Percentiles rank a stretch among this genome's conserved stretches.
Evolutionary conservation across 2,113 vertebrate genomes (phyloP).

Genomic region (Scomber colias): DNA sequence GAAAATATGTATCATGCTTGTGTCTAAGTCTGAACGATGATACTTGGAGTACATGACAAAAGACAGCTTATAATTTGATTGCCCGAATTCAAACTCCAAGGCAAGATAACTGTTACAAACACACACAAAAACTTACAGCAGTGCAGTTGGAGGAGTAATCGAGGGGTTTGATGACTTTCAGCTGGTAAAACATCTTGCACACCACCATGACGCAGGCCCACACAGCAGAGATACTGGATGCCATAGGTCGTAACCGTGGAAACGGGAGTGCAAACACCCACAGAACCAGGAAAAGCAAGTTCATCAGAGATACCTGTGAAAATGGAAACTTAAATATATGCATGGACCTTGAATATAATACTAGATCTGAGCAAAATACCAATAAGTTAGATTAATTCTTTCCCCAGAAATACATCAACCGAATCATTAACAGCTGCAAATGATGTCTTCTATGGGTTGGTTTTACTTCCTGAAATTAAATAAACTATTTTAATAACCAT

Average conservation of each 20-base stretch:
- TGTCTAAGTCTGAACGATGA: neutral
- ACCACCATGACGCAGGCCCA: conserved; percentile 86
- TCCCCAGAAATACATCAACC: neutral
- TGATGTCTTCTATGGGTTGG: neutral
- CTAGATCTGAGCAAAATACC: neutral
- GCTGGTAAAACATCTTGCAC: conserved; percentile 88
- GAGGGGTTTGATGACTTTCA: conserved; percentile 83
- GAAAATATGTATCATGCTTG: neutral
- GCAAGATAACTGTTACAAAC: no score
- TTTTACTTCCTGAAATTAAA: neutral
- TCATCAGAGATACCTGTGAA: conserved; percentile 86
- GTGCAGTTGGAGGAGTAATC: conserved; percentile 86
- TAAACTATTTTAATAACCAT: neutral
- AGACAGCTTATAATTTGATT: no score
- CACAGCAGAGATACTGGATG: conserved; percentile 81
- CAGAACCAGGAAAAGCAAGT: conserved; percentile 81
- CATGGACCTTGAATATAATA: neutral
- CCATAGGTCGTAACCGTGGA: conserved; percentile 73
- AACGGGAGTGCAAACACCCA: conserved; percentile 85
- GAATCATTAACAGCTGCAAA: neutral
- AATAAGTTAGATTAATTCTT: no score
- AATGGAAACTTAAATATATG: neutral
- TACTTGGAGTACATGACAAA: neutral
- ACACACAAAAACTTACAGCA: conserved; percentile 72
- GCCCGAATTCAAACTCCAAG: no score